A percentile compares a stretch with the other conserved stretches of the same genome.
Conservation (phyloP, 2,113 vertebrate species). For the Uria lomvia region DNA sequence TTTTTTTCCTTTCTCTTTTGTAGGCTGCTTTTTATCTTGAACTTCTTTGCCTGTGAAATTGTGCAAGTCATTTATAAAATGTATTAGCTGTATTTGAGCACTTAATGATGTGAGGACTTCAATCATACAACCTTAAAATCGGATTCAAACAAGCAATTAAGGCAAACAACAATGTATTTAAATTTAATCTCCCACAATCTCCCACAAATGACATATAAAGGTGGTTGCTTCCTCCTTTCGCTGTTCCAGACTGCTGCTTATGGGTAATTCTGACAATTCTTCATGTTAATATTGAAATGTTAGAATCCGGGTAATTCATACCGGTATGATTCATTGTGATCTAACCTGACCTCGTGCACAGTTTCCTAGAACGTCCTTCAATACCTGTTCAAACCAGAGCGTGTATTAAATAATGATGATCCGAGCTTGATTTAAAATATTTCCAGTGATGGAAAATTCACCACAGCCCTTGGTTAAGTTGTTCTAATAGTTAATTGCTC, state of each 20-base stretch:
- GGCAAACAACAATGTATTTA: slow-evolving; percentile 62
- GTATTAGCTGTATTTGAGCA: slow-evolving; percentile 45
- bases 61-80: slow-evolving; percentile 48
- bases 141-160: slow-evolving; percentile 61
- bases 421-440: not conserved
- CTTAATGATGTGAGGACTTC: slow-evolving; percentile 58
- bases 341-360: not conserved
- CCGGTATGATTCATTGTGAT: slow-evolving; percentile 27
- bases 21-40: slow-evolving; percentile 28
- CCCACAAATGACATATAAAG: slow-evolving; percentile 56
- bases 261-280: slow-evolving; percentile 53
- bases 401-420: not conserved
- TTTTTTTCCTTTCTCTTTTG: not conserved
- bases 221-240: slow-evolving; percentile 46
- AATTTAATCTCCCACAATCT: slow-evolving; percentile 60
- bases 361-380: slow-evolving; percentile 33
- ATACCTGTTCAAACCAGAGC: not conserved
- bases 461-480: not conserved
- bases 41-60: slow-evolving; percentile 62
- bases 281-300: slow-evolving; percentile 51
- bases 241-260: slow-evolving; percentile 57
- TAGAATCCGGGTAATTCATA: slow-evolving; percentile 5
- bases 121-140: slow-evolving; percentile 28
- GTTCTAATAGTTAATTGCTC: not conserved
- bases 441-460: not conserved